Evolutionary conservation across 2,797 vertebrate genomes (phyloP), one percentile per base, ranked within the genome.

Genomic region (Somateria mollissima): DNA sequence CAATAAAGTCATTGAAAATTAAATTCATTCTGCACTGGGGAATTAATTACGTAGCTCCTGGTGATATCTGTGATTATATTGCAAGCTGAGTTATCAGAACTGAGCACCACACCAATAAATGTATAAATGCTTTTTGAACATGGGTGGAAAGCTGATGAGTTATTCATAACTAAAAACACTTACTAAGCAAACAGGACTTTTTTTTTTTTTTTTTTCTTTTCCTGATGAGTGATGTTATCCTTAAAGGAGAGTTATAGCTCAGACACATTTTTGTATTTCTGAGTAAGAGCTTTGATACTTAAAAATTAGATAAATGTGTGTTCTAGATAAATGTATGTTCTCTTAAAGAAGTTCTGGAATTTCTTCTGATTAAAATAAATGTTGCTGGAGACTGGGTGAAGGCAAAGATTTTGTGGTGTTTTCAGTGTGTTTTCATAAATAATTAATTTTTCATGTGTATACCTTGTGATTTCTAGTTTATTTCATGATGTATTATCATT

Each of bases 1-100:
- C 97, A 98, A 98, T 98, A 98, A 98, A 98, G 97, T 97, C 51
- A 70, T 84, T 97, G 94, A 96, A 98, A 97, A 98, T 96, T 84
- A 96, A 97, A 95, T 97, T 94, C 83, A 47, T 56, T 83, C 86
- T 87, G 90, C 92, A 94, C 91, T 97, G 97, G 87, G 84, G 89
- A 96, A 97, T 97, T 96, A 96, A 97, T 96, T 96, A 85, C 92
- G 87, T 96, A 84, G 84, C 81, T 97, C 86, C 96, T 95, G 89
- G 90, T 96, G 85, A 87, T 94, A 87, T 90, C 92, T 94, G 64
- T 91, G 85, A 95, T 92, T 97, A 83, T 85, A 78, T 92, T 94
- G 92, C 96, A 96, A 94, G 58, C 72, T 95, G 82, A 86, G 82
- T 95, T 96, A 84, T 89, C 58, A 91, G 66, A 87, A 87, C 65